Evolutionary conservation across 2,888 invertebrate genomes (phyloP).

Genomic region (Pemphredon lugubris): DNA sequence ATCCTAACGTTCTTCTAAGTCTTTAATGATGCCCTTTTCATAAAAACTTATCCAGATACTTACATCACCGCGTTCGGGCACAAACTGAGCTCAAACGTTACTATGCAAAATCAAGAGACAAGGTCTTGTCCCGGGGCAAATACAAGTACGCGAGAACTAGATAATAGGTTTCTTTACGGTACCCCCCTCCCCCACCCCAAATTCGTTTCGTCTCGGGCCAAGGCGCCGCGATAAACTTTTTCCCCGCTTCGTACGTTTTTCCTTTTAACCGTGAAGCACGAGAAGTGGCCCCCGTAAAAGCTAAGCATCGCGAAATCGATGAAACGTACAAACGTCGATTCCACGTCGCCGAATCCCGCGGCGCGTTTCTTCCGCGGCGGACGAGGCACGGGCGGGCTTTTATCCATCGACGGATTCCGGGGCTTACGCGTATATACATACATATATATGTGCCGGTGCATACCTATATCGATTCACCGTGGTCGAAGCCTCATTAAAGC

Average conservation of each 20-base stretch:
- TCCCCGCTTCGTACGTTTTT: background rate
- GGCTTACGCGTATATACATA: conserved; percentile 19
- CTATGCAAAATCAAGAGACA: too few species aligned
- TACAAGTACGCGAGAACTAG: too few species aligned
- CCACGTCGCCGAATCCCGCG: conserved; percentile 30
- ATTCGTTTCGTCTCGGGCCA: too few species aligned
- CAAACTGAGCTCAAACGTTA: too few species aligned
- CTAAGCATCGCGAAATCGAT: conserved; percentile 19
- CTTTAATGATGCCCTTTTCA: too few species aligned
- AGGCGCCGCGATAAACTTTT: too few species aligned
- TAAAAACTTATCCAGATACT: too few species aligned
- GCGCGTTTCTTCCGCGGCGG: conserved; percentile 47
- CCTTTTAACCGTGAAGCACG: conserved; percentile 22
- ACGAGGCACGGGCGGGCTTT: conserved; percentile 18
- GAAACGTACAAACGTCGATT: conserved; percentile 49
- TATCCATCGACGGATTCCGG: conserved; percentile 58
- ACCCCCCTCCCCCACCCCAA: too few species aligned
- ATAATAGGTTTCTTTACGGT: too few species aligned
- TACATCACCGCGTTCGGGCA: too few species aligned
- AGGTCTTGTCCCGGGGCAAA: too few species aligned
- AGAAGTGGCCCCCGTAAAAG: conserved; percentile 13
- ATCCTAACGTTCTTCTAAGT: too few species aligned
- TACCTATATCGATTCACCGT: conserved; percentile 55
- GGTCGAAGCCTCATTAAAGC: conserved; percentile 64
- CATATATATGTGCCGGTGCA: background rate